Percentiles rank a stretch among this genome's conserved stretches.
Evolutionary conservation across 2,797 vertebrate species (phyloP).

Genomic region (Limnodromus scolopaceus): DNA sequence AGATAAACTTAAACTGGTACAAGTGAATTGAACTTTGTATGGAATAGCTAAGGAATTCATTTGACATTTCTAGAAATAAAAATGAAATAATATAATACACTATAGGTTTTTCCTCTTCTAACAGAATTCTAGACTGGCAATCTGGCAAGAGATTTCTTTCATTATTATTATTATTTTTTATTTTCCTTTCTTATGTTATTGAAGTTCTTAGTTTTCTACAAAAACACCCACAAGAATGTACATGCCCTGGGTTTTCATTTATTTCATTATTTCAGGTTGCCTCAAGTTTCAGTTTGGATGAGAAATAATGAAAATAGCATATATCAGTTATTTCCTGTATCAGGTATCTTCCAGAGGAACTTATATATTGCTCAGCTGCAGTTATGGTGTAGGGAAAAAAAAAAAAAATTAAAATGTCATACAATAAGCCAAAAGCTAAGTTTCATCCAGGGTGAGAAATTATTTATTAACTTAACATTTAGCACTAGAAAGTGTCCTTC

Average conservation of each 20-base stretch:
- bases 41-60: neutral
- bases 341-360: conserved; percentile 13
- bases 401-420: conserved; percentile 48
- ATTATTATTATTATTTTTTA: neutral
- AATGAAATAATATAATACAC: neutral
- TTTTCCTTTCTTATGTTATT: conserved; percentile 1
- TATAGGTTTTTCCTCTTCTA: neutral
- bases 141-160: neutral
- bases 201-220: neutral
- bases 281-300: neutral
- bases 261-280: conserved; percentile 12
- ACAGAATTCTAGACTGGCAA: neutral
- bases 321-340: conserved; percentile 2
- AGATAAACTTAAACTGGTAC: neutral
- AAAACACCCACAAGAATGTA: neutral
- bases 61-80: conserved; percentile 11
- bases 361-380: neutral
- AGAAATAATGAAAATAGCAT: conserved; percentile 43
- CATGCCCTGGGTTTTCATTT: neutral
- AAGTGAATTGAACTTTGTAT: conserved; percentile 4
- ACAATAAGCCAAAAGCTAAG: conserved; percentile 38
- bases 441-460: conserved; percentile 47
- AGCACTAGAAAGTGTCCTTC: neutral
- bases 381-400: neutral
- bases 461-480: conserved; percentile 68